A percentile compares a stretch with the other conserved stretches of the same genome.
These are phyloP conservation scores for Melierax canorus DNA, from an alignment of 2,113 vertebrate genomes.

Conservation along the genomic window DNA sequence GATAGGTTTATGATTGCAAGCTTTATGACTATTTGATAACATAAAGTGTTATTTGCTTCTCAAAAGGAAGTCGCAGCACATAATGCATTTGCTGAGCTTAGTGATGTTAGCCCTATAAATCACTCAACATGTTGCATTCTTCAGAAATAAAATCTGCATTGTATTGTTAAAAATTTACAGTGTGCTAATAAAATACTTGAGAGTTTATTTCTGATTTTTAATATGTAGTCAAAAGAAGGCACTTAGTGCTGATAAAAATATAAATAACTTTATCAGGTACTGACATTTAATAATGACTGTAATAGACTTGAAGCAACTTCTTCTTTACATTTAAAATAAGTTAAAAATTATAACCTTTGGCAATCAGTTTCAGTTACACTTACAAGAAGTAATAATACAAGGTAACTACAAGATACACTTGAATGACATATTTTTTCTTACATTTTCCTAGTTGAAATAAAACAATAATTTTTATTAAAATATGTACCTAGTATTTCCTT, in stretches of 20 bases:
- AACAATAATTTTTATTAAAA: not conserved
- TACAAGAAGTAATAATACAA: not conserved
- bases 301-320: not conserved
- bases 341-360: not conserved
- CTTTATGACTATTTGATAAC: constrained; percentile 33
- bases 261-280: not conserved
- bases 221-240: not conserved
- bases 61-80: not conserved
- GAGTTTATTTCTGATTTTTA: not conserved
- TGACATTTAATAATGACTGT: not conserved
- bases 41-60: constrained; percentile 1
- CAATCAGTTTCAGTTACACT: not conserved
- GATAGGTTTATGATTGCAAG: constrained; percentile 9
- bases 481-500: not conserved
- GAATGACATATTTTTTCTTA: not conserved
- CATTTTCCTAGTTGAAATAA: not conserved
- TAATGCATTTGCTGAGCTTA: not conserved
- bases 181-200: not conserved
- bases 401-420: not conserved
- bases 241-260: not conserved
- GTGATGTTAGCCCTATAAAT: constrained; percentile 13
- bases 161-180: not conserved
- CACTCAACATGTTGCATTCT: not conserved
- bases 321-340: not conserved
- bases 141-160: not conserved